These are phyloP conservation scores for Oligia fasciuncula DNA, from an alignment of 2,888 invertebrate genomes.

Conservation along the genomic window DNA sequence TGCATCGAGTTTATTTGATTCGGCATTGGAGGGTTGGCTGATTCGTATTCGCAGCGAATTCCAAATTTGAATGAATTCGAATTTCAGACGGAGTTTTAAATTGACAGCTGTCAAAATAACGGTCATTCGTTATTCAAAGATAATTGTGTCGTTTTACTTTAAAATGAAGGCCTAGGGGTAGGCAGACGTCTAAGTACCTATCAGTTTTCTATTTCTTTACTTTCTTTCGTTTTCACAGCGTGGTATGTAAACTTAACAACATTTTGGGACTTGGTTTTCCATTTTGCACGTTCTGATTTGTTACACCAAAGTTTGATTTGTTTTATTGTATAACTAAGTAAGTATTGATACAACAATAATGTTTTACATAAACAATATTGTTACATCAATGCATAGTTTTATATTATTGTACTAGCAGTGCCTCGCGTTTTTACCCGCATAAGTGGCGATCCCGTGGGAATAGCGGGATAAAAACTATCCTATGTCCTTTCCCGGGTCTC, in stretches of 20 bases:
- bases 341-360: neutral
- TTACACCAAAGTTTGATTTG: neutral
- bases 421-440: no score
- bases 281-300: neutral
- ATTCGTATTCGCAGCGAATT: conserved; percentile 71
- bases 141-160: conserved; percentile 59
- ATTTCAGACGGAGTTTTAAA: conserved; percentile 54
- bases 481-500: no score
- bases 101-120: conserved; percentile 67
- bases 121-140: conserved; percentile 64
- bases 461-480: no score
- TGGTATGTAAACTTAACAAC: conserved; percentile 3
- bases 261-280: conserved; percentile 4
- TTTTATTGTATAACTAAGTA: neutral
- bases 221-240: neutral
- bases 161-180: conserved; percentile 43
- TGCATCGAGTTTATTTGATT: conserved; percentile 82
- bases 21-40: conserved; percentile 75
- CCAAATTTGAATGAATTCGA: conserved; percentile 66
- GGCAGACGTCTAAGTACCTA: conserved; percentile 16
- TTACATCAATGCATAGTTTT: neutral
- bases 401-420: no score
- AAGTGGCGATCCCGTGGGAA: no score
- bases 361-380: neutral
- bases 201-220: neutral